A percentile compares a stretch with the other conserved stretches of the same genome.
Evolutionary conservation across 2,113 vertebrate genomes (phyloP).

Genomic region (Corydoras sp.): DNA sequence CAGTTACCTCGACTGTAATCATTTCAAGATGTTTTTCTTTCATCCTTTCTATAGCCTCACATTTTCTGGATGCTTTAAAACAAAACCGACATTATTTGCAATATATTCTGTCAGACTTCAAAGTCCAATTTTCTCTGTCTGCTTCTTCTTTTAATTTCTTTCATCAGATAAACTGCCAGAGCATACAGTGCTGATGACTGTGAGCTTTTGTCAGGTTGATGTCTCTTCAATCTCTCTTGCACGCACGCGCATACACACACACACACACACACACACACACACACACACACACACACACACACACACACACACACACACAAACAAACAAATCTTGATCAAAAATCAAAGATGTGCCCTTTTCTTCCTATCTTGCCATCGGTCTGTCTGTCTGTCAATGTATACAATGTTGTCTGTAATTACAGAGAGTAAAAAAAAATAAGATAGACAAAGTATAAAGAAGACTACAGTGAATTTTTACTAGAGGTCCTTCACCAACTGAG

Average conservation of each 20-base stretch:
- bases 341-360: not conserved
- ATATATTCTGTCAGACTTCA: constrained; percentile 56
- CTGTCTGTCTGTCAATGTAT: no score
- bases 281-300: not conserved
- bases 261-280: not conserved
- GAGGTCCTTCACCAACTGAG: no score
- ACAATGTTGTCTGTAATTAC: no score
- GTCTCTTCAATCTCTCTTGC: constrained; percentile 2
- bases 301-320: not conserved
- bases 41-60: constrained; percentile 22
- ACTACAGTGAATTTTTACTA: no score
- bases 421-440: no score
- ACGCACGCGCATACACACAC: not conserved
- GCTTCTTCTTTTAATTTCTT: constrained; percentile 49
- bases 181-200: constrained; percentile 44
- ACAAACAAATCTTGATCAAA: not conserved
- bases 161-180: constrained; percentile 48
- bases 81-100: constrained; percentile 54
- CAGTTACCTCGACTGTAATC: constrained; percentile 52
- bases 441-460: no score
- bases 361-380: no score
- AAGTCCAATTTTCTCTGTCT: constrained; percentile 46
- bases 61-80: constrained; percentile 46
- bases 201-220: constrained; percentile 44
- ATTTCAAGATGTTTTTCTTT: constrained; percentile 62